Conservation (phyloP, 2,888 invertebrate species). For the Metopia argyrocephala region DNA sequence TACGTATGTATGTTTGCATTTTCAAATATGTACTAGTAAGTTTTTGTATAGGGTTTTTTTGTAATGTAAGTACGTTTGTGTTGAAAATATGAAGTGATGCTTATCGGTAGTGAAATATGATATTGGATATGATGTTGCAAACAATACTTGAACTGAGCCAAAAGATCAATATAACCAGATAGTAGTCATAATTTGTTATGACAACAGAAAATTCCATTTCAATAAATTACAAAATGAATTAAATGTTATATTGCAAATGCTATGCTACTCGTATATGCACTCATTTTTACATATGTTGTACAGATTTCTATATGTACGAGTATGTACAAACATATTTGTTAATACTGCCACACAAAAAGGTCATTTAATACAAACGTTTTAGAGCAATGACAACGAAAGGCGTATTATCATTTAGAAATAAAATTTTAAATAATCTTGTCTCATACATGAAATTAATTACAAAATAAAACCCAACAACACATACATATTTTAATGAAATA, state of each 20-base stretch:
- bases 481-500: not conserved
- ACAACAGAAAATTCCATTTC: slow-evolving; percentile 63
- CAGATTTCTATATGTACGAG: not conserved
- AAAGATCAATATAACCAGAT: slow-evolving; percentile 64
- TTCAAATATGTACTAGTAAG: not conserved
- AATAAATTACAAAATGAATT: slow-evolving; percentile 59
- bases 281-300: not conserved
- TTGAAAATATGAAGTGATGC: slow-evolving; percentile 76
- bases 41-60: not conserved
- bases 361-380: not conserved
- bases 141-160: slow-evolving; percentile 61
- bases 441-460: slow-evolving; percentile 33
- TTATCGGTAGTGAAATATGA: slow-evolving; percentile 76
- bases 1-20: not conserved
- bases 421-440: slow-evolving; percentile 32
- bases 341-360: not conserved
- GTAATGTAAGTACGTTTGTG: slow-evolving; percentile 38
- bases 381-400: no score
- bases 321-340: not conserved
- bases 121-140: slow-evolving; percentile 66
- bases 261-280: not conserved
- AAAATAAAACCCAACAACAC: not conserved
- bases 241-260: slow-evolving; percentile 9
- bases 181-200: slow-evolving; percentile 63
- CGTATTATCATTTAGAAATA: not conserved